Evolutionary conservation across 2,113 vertebrate genomes (phyloP), one percentile per base, ranked within the genome.

Genomic region (Prionailurus bengalensis): DNA sequence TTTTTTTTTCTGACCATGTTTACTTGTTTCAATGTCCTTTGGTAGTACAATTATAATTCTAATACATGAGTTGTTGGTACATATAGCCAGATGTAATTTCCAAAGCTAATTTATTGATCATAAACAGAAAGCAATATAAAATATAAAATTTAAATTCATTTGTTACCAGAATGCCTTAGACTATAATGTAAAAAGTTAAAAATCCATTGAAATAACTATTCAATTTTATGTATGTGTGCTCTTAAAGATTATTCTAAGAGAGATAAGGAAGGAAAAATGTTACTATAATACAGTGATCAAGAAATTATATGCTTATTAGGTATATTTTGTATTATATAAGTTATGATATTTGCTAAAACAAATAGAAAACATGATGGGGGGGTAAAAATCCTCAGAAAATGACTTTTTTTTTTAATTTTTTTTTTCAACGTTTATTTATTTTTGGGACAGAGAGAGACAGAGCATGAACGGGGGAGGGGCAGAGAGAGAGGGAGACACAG

Each of bases 81-180:
- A 86, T 71, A 71, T 61, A 78, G 29, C 8, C 17, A 48, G 0
- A 10, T 74, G 33, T 45, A 7, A 86, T 89, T 55, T 95, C 81
- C 78, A 14, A 93, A 53, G 1, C 7, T 53, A 63, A 51, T 65
- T 51, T 78, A 11, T 94, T 90, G 53, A 82, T 96, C 23, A 29
- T 94, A 88, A 39, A 82, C 0, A 81, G 68, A 71, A 95, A 51
- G 0, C 91, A 85, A 93, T 89, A 87, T 94, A 87, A 97, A 93
- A 87, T 42, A 92, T 95, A 80, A 97, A 89, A 80, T 45, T 74
- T 93, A 91, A 82, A 96, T 82, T 92, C 31, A 80, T 42, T 90
- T 96, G 23, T 94, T 96, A 82, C 51, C 42, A 68, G n/a, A 90
- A 96, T 61, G 5, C 33, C 19, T 91, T 93, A 11, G 7, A 0